phyloP scores from a whole-genome alignment of 2,113 vertebrate genomes.

The Taurulus bubalis region DNA sequence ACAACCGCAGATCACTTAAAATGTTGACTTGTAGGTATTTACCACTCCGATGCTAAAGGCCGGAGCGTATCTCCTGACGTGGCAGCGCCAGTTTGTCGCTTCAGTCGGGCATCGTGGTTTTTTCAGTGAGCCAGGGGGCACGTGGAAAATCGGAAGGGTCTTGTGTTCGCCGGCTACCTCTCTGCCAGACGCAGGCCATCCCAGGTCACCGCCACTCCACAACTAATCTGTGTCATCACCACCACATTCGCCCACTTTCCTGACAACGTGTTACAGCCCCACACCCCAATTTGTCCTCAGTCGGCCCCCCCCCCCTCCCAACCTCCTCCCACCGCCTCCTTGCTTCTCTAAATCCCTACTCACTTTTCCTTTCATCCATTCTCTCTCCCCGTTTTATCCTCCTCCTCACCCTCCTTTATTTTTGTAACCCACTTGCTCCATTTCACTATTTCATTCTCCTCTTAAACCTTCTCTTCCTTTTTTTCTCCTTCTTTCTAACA shows the following conservation, averaged over 20 bases:
- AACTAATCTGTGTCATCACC: slow-evolving; percentile 75
- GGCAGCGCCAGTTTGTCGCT: slow-evolving; percentile 37
- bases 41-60: slow-evolving; percentile 19
- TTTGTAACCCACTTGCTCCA: slow-evolving; percentile 47
- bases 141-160: slow-evolving; percentile 52
- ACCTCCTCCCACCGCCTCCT: slow-evolving; percentile 17
- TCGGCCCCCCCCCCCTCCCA: slow-evolving; percentile 11
- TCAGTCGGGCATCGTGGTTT: slow-evolving; percentile 34
- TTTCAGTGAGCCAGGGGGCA: slow-evolving; percentile 48
- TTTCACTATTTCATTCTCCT: slow-evolving; percentile 51
- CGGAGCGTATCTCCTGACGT: slow-evolving; percentile 32
- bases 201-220: slow-evolving; percentile 58
- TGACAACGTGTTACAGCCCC: slow-evolving; percentile 68
- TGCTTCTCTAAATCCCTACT: slow-evolving; percentile 42
- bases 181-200: slow-evolving; percentile 64
- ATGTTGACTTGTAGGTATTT: slow-evolving; percentile 24
- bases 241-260: slow-evolving; percentile 54
- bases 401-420: slow-evolving; percentile 57
- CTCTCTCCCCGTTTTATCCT: slow-evolving; percentile 41
- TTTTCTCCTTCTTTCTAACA: background rate
- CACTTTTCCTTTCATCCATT: slow-evolving; percentile 54
- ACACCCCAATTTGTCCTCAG: slow-evolving; percentile 16
- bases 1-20: slow-evolving; percentile 3
- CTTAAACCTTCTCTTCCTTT: slow-evolving; percentile 37
- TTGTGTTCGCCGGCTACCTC: slow-evolving; percentile 45